Evolutionary conservation across 1,140 invertebrate species (phyloP), one percentile per base, ranked within the genome.

Genomic region (Trichogramma pretiosum): DNA sequence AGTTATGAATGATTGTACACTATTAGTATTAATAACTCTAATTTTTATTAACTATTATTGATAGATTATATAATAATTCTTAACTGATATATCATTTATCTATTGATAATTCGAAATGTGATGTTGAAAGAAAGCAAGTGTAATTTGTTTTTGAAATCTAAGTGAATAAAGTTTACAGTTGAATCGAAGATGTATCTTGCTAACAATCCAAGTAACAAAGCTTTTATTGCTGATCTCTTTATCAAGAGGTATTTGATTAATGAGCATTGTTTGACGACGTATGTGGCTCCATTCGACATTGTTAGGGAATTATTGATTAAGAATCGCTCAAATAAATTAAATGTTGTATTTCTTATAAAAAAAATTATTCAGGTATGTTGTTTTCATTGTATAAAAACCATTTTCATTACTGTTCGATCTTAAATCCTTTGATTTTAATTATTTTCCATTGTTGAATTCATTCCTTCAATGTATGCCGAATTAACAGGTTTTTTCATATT

Each of bases 21-120:
- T 71, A 70, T 67, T 71, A 70, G 65, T 70, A 71, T 68, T 68
- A 69, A 64, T 70, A 68, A 68, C 67, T 67, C 60, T 67, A 66
- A 70, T 65, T 71, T 68, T 67, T 68, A 66, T 51, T 51, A 24
- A 51, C 46, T 46, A 50, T 46, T 51, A 68, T 64, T 64, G 51
- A 58, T 68, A 67, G 59, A 51, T n/a, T n/a, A n/a, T 48, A 54
- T 63, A 61, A 52, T 65, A 59, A 60, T 62, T 57, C 61, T 68
- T 59, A 65, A 65, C 61, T 65, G 53, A 65, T 68, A n/a, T n/a
- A 68, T 69, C 62, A 60, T 69, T 70, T 68, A 64, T 67, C 67
- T 67, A 68, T 64, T 68, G 67, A 66, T 68, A 56, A 61, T 70
- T 67, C 58, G 50, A 69, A 65, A 66, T 69, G 66, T 70, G 66